Conservation (phyloP, 1,140 invertebrate species). For the Oscheius sp. region DNA sequence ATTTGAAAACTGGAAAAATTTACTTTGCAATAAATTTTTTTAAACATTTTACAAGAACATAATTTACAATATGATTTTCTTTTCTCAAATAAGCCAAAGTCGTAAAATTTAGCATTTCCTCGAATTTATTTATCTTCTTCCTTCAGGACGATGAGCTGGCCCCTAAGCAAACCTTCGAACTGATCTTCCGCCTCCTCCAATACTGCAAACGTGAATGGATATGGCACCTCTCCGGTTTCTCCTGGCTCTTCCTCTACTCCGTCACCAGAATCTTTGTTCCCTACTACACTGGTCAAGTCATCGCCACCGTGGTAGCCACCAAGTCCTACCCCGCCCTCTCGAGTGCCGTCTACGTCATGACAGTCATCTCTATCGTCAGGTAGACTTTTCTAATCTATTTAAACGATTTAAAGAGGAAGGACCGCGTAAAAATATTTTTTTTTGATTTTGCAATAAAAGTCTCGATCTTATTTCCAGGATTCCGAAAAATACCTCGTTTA, state of each 20-base stretch:
- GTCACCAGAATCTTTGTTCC: slow-evolving; percentile 57
- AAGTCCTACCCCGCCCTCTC: slow-evolving; percentile 50
- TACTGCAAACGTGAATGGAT: slow-evolving; percentile 46
- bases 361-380: slow-evolving; percentile 48
- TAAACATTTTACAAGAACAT: too few species aligned
- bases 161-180: slow-evolving; percentile 39
- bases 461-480: too few species aligned
- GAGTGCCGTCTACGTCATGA: slow-evolving; percentile 49
- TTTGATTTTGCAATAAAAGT: too few species aligned
- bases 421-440: too few species aligned
- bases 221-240: slow-evolving; percentile 46
- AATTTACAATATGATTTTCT: too few species aligned
- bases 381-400: slow-evolving; percentile 12
- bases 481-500: too few species aligned
- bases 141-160: slow-evolving; percentile 19
- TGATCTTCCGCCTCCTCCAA: slow-evolving; percentile 44
- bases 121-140: background rate
- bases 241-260: slow-evolving; percentile 45
- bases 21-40: too few species aligned
- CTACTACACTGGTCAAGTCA: slow-evolving; percentile 58
- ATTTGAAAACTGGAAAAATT: too few species aligned
- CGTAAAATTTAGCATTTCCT: background rate
- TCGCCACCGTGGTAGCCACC: slow-evolving; percentile 55
- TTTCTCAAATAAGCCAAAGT: too few species aligned
- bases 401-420: too few species aligned